A percentile compares a stretch with the other conserved stretches of the same genome.
phyloP scores from a whole-genome alignment of 2,888 invertebrate species.

The Tridacna crocea region DNA sequence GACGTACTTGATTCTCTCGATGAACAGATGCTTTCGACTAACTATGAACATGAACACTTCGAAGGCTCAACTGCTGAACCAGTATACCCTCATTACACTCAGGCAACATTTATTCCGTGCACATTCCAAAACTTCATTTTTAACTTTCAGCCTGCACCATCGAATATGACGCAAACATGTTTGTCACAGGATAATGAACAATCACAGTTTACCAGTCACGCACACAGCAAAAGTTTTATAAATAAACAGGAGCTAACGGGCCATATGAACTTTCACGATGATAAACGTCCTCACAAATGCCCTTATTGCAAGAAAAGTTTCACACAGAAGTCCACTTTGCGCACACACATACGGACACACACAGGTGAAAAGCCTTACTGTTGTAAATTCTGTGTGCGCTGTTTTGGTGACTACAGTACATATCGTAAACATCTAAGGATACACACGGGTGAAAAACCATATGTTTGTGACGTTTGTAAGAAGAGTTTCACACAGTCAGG shows the following conservation, averaged over 20 bases:
- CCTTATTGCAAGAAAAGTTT: slow-evolving; percentile 63
- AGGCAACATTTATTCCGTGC: background rate
- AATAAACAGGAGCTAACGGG: slow-evolving; percentile 44
- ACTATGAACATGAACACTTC: background rate
- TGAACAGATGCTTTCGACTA: background rate
- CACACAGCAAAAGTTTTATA: slow-evolving; percentile 41
- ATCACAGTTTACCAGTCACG: slow-evolving; percentile 5
- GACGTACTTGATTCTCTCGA: slow-evolving; percentile 41
- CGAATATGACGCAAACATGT: background rate
- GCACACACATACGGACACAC: slow-evolving; percentile 66
- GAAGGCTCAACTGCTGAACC: background rate
- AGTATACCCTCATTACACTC: background rate
- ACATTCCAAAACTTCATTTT: slow-evolving; percentile 3
- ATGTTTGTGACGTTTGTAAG: slow-evolving; percentile 64
- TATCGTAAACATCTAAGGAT: slow-evolving; percentile 66
- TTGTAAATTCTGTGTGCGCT: slow-evolving; percentile 62
- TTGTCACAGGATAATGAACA: background rate
- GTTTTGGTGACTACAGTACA: slow-evolving; percentile 68
- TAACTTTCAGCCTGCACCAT: background rate
- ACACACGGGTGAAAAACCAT: slow-evolving; percentile 69
- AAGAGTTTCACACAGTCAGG: slow-evolving; percentile 70
- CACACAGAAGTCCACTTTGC: slow-evolving; percentile 67
- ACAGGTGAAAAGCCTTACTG: slow-evolving; percentile 68
- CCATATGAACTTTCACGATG: slow-evolving; percentile 60
- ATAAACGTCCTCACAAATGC: slow-evolving; percentile 60